Percentiles rank a stretch among this genome's conserved stretches.
Conservation (phyloP, 2,797 vertebrate species). For the Fundulus diaphanus region DNA sequence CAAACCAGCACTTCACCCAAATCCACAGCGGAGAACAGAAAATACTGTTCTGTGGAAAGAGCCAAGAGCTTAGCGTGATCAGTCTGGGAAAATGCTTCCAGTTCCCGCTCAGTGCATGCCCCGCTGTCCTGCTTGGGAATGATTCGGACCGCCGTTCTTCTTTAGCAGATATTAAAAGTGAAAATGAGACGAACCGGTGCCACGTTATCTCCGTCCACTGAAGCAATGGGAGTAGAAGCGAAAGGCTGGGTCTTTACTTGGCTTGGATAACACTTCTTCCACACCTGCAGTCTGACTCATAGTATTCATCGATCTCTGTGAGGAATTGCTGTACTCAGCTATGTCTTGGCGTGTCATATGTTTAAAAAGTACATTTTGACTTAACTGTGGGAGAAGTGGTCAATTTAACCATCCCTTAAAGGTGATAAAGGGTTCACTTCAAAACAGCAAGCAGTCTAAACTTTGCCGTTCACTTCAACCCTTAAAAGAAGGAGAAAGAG, state of each 20-base stretch:
- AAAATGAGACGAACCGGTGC: not conserved
- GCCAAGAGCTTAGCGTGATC: constrained; percentile 5
- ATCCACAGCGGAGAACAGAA: constrained; percentile 2
- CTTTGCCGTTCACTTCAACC: not conserved
- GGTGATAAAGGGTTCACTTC: not conserved
- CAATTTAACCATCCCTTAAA: not conserved
- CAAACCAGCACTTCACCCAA: not conserved
- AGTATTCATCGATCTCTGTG: not conserved
- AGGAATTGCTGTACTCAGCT: not conserved
- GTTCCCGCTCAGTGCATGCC: not conserved
- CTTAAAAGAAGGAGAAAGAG: no score
- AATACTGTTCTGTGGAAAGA: constrained; percentile 24
- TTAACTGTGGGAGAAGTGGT: no score
- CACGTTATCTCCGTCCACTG: not conserved
- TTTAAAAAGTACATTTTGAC: no score
- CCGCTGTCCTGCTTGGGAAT: not conserved
- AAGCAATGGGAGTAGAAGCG: not conserved
- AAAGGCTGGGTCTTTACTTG: not conserved
- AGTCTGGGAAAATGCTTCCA: not conserved
- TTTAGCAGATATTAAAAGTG: not conserved
- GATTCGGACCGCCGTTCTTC: not conserved
- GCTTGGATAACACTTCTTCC: not conserved
- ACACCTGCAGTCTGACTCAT: not conserved
- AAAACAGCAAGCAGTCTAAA: not conserved
- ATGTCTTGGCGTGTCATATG: not conserved